These are phyloP conservation scores for Drosophila nigromelanica DNA, from an alignment of 1,140 invertebrate species.

Conservation along the genomic window DNA sequence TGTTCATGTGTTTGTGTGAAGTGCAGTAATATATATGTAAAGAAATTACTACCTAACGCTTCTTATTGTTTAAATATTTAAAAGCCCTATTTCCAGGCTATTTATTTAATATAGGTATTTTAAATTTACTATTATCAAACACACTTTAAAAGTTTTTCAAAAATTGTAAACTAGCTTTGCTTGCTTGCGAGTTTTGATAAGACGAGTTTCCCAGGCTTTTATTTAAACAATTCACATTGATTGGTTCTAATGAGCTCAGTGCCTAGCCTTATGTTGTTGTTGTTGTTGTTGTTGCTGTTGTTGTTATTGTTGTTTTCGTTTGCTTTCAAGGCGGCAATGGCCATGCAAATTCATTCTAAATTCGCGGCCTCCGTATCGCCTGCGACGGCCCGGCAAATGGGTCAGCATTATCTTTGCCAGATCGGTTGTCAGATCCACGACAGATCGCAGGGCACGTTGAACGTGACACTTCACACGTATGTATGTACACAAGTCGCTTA, in stretches of 20 bases:
- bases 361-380: constrained; percentile 4
- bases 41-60: too few species aligned
- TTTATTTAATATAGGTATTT: too few species aligned
- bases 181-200: background rate
- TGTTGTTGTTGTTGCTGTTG: background rate
- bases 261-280: background rate
- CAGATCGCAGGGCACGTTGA: constrained; percentile 6
- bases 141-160: too few species aligned
- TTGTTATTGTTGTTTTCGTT: background rate
- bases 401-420: constrained; percentile 40
- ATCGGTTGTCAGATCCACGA: background rate
- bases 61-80: too few species aligned
- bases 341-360: constrained; percentile 46
- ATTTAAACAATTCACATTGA: constrained; percentile 13
- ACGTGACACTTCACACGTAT: constrained; percentile 25
- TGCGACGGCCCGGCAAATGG: constrained; percentile 54
- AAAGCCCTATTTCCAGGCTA: too few species aligned
- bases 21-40: too few species aligned
- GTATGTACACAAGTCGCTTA: background rate
- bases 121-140: too few species aligned
- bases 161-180: too few species aligned
- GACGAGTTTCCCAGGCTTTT: constrained; percentile 11
- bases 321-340: constrained; percentile 49
- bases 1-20: too few species aligned
- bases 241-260: constrained; percentile 41